These are phyloP conservation scores for Amphiprion ocellaris DNA, from an alignment of 2,113 vertebrate species.

Conservation along the genomic window DNA sequence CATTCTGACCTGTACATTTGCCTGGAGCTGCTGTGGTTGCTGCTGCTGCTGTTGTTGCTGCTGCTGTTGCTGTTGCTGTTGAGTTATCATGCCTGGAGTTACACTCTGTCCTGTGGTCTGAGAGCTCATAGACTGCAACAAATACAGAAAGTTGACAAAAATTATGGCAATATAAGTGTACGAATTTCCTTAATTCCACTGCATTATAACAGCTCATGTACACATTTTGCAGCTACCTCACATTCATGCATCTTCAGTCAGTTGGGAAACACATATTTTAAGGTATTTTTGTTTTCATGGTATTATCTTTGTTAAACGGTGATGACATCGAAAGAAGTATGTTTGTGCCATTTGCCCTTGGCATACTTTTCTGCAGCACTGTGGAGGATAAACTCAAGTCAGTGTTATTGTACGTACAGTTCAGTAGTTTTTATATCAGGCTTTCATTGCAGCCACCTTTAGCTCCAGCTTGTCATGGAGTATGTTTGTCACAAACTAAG, in stretches of 20 bases:
- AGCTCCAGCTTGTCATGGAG: too few relatives aligned
- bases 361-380: too few relatives aligned
- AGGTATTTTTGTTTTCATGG: too few relatives aligned
- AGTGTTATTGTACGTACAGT: not conserved
- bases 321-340: not conserved
- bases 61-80: constrained; percentile 59
- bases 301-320: too few relatives aligned
- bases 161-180: not conserved
- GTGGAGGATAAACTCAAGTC: too few relatives aligned
- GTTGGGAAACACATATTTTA: too few relatives aligned
- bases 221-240: too few relatives aligned
- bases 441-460: too few relatives aligned
- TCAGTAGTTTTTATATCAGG: too few relatives aligned
- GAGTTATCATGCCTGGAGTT: constrained; percentile 73
- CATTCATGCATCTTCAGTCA: too few relatives aligned
- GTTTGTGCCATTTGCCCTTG: not conserved
- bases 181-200: not conserved
- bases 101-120: constrained; percentile 83
- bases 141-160: constrained; percentile 17
- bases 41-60: constrained; percentile 68
- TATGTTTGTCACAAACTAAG: too few relatives aligned
- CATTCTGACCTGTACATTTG: constrained; percentile 90
- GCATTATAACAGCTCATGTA: not conserved
- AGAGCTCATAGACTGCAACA: constrained; percentile 82
- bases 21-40: constrained; percentile 82